Base-by-base conservation (phyloP, 2,888 invertebrate genomes). In the Cremastinae sp. region DNA sequence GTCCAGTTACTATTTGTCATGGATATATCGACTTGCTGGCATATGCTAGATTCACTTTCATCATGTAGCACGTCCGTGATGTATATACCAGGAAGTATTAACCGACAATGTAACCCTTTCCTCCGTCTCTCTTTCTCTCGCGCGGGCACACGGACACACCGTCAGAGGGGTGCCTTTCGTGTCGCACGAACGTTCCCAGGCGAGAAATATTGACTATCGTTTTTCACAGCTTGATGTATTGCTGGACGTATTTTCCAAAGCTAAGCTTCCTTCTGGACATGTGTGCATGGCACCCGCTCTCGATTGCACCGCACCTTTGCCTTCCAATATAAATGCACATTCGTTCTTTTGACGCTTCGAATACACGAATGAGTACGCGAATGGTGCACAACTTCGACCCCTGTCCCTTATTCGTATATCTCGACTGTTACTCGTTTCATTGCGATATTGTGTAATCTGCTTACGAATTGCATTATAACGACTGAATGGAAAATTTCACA, bases 121-220 rank as follows among this genome's bases (percentile, higher is more conserved):
- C 47, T 37, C 39, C 51, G 8, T 35, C 35, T 14, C 10, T 39
- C 51, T 35, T 39, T 53, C 28, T 51, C 28, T 12, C 28, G n/a
- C n/a, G n/a, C n/a, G n/a, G n/a, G n/a, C n/a, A n/a, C n/a, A n/a
- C n/a, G n/a, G n/a, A n/a, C n/a, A n/a, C n/a, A n/a, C 12, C 41
- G 22, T 53, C 47, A 9, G 74, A 77, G 73, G 74, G 77, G 69
- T 77, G 77, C 73, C 77, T 77, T 62, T 70, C 73, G 74, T 77
- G 77, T 77, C 74, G 73, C 61, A 70, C 74, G 65, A 55, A 69
- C 73, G 61, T 74, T 74, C 70, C 56, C 74, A 56, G 59, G 74
- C 70, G 77, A 74, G 74, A 77, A 77, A 77, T 77, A 77, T 77
- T 74, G 77, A 70, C 73, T 74, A 70, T 74, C 77, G 77, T 77